Conservation (phyloP, 2,113 vertebrate genomes). For the Sinocyclocheilus anophthalmus region DNA sequence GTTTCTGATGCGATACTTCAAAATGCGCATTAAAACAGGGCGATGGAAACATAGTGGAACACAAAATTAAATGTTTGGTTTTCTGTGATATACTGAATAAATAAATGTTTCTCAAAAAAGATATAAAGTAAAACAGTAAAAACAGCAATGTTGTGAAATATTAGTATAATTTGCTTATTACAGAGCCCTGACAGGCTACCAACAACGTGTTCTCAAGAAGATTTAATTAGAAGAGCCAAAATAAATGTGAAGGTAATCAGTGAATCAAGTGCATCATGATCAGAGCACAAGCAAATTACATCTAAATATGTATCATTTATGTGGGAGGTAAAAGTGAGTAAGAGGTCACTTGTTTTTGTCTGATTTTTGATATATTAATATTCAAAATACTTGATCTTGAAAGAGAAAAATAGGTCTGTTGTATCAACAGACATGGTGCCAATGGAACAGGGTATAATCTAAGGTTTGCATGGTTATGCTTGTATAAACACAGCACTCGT, state of each 20-base stretch:
- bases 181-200: neutral
- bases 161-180: neutral
- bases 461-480: slow-evolving; percentile 57
- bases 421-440: slow-evolving; percentile 32
- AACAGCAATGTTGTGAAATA: too few species aligned
- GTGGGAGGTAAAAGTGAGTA: neutral
- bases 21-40: too few species aligned
- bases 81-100: too few species aligned
- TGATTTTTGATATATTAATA: slow-evolving; percentile 18
- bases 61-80: too few species aligned
- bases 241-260: slow-evolving; percentile 19
- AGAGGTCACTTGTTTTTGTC: neutral
- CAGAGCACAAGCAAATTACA: slow-evolving; percentile 13
- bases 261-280: neutral
- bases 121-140: too few species aligned
- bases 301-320: neutral
- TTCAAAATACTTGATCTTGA: neutral
- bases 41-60: too few species aligned
- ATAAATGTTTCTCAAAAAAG: too few species aligned
- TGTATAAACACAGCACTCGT: slow-evolving; percentile 47
- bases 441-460: slow-evolving; percentile 38
- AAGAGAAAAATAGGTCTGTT: slow-evolving; percentile 44
- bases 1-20: too few species aligned
- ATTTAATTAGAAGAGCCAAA: neutral
- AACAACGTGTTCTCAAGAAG: neutral